Base-by-base conservation (phyloP, 2,797 vertebrate genomes). In the Halcyon leucocephala region DNA sequence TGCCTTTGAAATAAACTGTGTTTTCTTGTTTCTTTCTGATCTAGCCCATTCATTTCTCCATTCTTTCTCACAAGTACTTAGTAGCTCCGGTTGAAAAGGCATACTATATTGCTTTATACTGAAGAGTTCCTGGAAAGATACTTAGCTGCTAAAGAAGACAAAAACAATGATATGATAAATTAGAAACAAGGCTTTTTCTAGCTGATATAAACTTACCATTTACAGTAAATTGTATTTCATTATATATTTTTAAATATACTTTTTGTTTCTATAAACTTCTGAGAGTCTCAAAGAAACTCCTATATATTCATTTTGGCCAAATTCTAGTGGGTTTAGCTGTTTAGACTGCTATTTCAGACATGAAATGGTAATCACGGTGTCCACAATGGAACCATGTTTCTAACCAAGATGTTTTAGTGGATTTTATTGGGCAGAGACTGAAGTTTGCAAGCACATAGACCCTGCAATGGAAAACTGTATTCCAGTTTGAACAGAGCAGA, bases 401-500 rank as follows among this genome's bases (percentile, higher is more conserved):
- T 61, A 74, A 88, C 11, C 6, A 58, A 46, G 9, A 5, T n/a
- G 9, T 7, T 82, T 46, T 58, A 61, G 52, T 70, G 35, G 28
- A 41, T 61, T 66, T 76, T 84, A 8, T 62, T 82, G 48, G 19
- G 22, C 26, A 54, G 66, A 51, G 28, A 79, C 17, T 37, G 78
- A 89, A 90, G 29, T 93, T 66, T 54, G 17, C 14, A 49, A 67
- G 14, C 72, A 46, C 12, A 7, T 48, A 29, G 16, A 64, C 18
- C 21, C 31, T 89, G n/a, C 54, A 55, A 25, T 86, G n/a, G 77
- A 86, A 96, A 90, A 86, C 35, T 73, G 5, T 71, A 73, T 93
- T 91, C 79, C 86, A 77, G 44, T 96, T 97, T 96, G 85, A 95
- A 97, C 96, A 97, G 96, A 51, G 54, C 58, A 89, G 41, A 49